These are phyloP conservation scores for Cantharis nigra DNA, from an alignment of 2,888 invertebrate species.

Conservation along the genomic window DNA sequence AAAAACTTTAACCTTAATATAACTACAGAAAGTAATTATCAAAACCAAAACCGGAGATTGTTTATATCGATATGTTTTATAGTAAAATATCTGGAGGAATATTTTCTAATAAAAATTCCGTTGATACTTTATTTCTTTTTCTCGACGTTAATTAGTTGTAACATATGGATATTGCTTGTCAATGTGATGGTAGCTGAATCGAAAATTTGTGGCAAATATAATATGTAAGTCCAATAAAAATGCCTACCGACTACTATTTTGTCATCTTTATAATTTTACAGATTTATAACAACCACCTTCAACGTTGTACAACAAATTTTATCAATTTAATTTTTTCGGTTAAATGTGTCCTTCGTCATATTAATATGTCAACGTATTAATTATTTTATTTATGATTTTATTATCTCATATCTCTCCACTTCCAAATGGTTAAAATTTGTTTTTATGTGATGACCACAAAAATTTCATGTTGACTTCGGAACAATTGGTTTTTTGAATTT, in stretches of 20 bases:
- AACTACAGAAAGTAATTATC: conserved; percentile 20
- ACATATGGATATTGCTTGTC: conserved; percentile 17
- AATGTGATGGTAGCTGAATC: not conserved
- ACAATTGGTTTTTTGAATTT: not conserved
- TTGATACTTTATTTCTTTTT: conserved; percentile 27
- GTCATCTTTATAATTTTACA: not conserved
- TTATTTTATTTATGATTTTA: not conserved
- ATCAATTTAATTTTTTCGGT: not conserved
- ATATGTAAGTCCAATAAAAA: not conserved
- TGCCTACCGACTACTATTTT: not conserved
- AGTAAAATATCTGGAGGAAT: conserved; percentile 21
- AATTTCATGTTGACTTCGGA: not conserved
- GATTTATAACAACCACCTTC: not conserved
- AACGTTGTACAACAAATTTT: not conserved
- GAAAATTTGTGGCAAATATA: not conserved
- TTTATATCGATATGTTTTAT: conserved; percentile 26
- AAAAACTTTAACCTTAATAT: conserved; percentile 17
- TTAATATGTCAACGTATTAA: not conserved
- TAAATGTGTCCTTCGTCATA: not conserved
- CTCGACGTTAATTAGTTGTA: conserved; percentile 27
- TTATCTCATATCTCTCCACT: not conserved
- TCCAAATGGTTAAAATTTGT: not conserved
- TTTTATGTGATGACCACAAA: not conserved
- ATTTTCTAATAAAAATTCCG: conserved; percentile 26
- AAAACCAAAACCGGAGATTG: conserved; percentile 14